These are phyloP conservation scores for Galbula dea DNA, from an alignment of 2,113 vertebrate genomes.

Conservation along the genomic window DNA sequence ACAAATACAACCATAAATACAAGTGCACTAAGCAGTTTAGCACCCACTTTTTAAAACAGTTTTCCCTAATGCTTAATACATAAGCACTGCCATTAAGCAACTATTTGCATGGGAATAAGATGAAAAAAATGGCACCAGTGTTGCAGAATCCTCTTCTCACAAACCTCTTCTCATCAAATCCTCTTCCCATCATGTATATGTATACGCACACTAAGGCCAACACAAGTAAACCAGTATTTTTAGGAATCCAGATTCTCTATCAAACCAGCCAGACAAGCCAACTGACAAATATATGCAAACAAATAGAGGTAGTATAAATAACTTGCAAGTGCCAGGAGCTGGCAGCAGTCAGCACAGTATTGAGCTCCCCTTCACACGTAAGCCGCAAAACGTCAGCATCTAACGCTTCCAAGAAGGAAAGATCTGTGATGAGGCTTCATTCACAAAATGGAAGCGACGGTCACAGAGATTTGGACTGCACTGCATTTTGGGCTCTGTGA, in stretches of 20 bases:
- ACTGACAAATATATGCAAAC: neutral
- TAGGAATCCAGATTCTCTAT: neutral
- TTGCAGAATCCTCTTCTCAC: neutral
- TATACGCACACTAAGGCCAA: neutral
- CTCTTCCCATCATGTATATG: neutral
- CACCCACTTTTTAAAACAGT: neutral
- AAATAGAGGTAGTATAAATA: neutral
- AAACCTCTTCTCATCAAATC: no score
- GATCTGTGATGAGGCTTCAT: neutral
- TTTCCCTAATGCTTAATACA: neutral
- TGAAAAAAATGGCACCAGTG: accelerated
- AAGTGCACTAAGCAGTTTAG: neutral
- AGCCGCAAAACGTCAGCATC: neutral
- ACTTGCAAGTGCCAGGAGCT: neutral
- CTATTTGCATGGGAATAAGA: neutral
- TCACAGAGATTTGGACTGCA: neutral
- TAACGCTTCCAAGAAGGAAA: neutral
- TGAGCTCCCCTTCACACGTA: neutral
- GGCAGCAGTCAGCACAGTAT: neutral
- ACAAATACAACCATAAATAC: neutral
- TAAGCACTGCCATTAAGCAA: neutral
- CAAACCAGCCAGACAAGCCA: neutral
- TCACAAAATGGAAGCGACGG: neutral
- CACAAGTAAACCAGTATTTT: neutral
- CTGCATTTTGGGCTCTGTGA: neutral